Evolutionary conservation across 2,888 invertebrate species (phyloP).

Genomic region (Drosophila peninsularis): DNA sequence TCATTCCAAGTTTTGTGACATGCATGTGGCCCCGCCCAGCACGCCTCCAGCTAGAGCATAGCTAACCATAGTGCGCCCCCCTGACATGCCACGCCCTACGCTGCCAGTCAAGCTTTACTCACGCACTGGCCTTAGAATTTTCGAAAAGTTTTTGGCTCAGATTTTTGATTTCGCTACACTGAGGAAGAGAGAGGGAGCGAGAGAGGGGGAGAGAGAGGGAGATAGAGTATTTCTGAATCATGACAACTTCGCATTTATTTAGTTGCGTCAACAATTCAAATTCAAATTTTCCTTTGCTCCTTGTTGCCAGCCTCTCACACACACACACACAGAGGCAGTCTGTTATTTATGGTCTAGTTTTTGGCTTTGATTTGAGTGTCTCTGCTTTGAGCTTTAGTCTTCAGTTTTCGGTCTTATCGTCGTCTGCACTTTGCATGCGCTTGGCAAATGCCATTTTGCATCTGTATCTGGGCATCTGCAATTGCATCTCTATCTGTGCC

Average conservation of each 20-base stretch:
- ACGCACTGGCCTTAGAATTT: constrained; percentile 39
- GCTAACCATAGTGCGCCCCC: background rate
- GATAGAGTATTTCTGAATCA: constrained; percentile 23
- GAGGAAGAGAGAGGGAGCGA: background rate
- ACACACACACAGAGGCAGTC: constrained; percentile 10
- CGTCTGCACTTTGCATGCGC: constrained; percentile 23
- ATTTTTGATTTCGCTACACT: constrained; percentile 44
- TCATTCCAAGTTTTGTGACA: constrained; percentile 73
- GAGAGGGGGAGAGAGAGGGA: background rate
- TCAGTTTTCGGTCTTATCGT: constrained; percentile 26
- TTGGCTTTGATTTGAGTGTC: constrained; percentile 37
- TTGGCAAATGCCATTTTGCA: constrained; percentile 14
- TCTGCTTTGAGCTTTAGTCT: constrained; percentile 20
- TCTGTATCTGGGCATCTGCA: constrained; percentile 11
- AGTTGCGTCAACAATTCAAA: constrained; percentile 59
- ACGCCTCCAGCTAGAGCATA: background rate
- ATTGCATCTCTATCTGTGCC: constrained; percentile 14
- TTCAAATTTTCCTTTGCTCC: constrained; percentile 44
- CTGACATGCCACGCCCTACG: background rate
- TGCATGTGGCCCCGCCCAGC: constrained; percentile 44
- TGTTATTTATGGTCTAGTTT: constrained; percentile 51
- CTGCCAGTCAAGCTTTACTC: constrained; percentile 4
- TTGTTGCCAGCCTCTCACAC: constrained; percentile 20
- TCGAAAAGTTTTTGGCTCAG: constrained; percentile 20
- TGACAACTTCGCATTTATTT: constrained; percentile 54